Base-by-base conservation (phyloP, 2,888 invertebrate species). In the Eupithecia vulgata region DNA sequence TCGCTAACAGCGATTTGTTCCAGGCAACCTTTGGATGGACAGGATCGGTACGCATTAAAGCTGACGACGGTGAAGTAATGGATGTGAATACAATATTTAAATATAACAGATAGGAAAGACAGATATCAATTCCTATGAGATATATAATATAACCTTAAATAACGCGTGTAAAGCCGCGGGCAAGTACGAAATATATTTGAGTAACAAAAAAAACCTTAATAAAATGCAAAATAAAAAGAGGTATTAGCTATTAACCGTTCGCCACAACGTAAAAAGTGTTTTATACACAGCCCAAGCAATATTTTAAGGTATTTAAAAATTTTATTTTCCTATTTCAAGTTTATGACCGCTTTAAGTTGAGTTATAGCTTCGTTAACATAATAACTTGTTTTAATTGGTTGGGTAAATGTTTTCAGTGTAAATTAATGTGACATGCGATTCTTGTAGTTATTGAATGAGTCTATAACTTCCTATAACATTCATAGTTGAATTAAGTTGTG, bases 311-410 rank as follows among this genome's bases (percentile, higher is more conserved):
- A 72, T 75, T 70, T 68, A 72, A 72, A 37, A 4, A 21, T 67
- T 75, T 75, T 75, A 75, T 68, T 61, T 52, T 8, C 59, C 35
- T 65, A 48, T 65, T 68, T 68, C 5, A 40, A 35, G 65, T 72
- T 75, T 72, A 75, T 61, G 72, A 21, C 40, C 59, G 25, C 68
- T 68, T 65, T 67, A 17, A 37, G 30, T 45, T 25, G 69, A 70
- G 75, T 75, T 75, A 72, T 70, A 40, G 66, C 59, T 75, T 68
- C 57, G 70, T 75, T 61, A 68, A 70, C 61, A 68, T 70, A 65
- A 72, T 72, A 70, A 62, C 21, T 48, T 12, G 62, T 70, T 72
- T 57, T 25, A 70, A 45, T 64, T 72, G 17, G 45, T 62, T 64
- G 37, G 25, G 57, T 15, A 45, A 67, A 45, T 71, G 45, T 70